These are phyloP conservation scores for Cenopis cana DNA, from an alignment of 2,888 invertebrate genomes.

Conservation along the genomic window DNA sequence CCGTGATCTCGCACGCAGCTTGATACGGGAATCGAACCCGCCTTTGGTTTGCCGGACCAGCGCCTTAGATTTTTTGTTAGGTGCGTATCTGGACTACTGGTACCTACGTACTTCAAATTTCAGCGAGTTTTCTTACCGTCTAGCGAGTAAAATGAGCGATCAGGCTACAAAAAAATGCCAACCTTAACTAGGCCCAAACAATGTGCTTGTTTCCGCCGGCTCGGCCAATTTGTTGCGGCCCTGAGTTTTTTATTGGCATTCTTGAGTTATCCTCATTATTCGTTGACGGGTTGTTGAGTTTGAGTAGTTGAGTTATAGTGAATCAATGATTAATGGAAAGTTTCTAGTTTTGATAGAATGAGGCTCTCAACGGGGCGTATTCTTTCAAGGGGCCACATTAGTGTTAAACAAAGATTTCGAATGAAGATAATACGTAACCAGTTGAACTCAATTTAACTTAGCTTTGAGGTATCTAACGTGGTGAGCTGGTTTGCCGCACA, in stretches of 20 bases:
- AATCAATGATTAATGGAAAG: constrained; percentile 12
- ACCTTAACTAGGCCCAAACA: background rate
- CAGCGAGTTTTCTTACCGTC: too few relatives aligned
- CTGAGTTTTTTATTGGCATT: constrained; percentile 30
- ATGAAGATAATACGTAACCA: background rate
- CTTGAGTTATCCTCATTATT: constrained; percentile 27
- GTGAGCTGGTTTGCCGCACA: too few relatives aligned
- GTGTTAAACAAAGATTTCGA: background rate
- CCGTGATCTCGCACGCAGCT: too few relatives aligned
- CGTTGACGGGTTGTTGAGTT: constrained; percentile 3
- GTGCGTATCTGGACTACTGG: too few relatives aligned
- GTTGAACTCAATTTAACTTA: background rate
- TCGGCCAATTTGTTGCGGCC: constrained; percentile 22
- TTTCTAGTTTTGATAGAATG: background rate
- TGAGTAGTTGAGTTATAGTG: background rate
- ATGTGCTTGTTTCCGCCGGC: background rate
- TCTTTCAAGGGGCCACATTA: background rate
- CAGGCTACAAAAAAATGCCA: too few relatives aligned
- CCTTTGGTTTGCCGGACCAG: too few relatives aligned
- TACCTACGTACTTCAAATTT: too few relatives aligned
- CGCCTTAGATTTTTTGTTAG: too few relatives aligned
- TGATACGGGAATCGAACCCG: too few relatives aligned
- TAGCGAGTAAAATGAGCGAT: too few relatives aligned
- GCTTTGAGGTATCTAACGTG: background rate
- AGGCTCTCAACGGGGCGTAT: background rate